These are phyloP conservation scores for Zeuzera pyrina DNA, from an alignment of 2,888 invertebrate genomes.

Conservation along the genomic window DNA sequence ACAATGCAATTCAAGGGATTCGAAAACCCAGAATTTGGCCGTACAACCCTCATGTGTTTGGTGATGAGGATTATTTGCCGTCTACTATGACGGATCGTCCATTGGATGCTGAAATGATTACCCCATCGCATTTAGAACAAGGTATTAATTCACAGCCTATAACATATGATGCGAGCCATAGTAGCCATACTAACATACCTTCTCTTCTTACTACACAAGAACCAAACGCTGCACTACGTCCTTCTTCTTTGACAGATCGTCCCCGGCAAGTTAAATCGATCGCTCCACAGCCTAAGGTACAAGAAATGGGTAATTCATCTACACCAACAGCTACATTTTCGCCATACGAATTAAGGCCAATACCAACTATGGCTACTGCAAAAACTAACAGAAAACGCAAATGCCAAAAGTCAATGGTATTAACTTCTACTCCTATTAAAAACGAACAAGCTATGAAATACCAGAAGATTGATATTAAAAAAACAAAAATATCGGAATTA, in stretches of 20 bases:
- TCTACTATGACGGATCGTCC: slow-evolving; percentile 4
- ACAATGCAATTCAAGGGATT: slow-evolving; percentile 6
- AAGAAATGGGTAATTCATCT: too few relatives aligned
- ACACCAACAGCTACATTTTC: not conserved
- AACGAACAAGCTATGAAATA: slow-evolving; percentile 5
- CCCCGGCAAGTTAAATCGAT: too few relatives aligned
- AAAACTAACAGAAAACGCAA: slow-evolving; percentile 7
- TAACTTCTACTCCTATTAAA: slow-evolving; percentile 3
- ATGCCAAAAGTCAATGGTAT: slow-evolving; percentile 8
- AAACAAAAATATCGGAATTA: slow-evolving; percentile 2
- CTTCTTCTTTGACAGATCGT: too few relatives aligned
- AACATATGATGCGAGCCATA: too few relatives aligned
- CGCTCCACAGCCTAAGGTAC: too few relatives aligned
- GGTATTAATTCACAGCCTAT: too few relatives aligned
- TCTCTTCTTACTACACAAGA: too few relatives aligned
- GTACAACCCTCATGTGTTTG: slow-evolving; percentile 3
- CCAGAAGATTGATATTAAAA: slow-evolving; percentile 3
- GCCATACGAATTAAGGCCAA: slow-evolving; percentile 5
- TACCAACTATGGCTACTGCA: slow-evolving; percentile 5
- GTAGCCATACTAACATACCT: too few relatives aligned
- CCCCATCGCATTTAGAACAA: too few relatives aligned
- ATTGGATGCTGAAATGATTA: too few relatives aligned
- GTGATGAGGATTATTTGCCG: slow-evolving; percentile 4
- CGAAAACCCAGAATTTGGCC: slow-evolving; percentile 5
- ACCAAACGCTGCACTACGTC: too few relatives aligned